Base-by-base conservation (phyloP, 2,797 vertebrate genomes). In the Lepus oiostolus region DNA sequence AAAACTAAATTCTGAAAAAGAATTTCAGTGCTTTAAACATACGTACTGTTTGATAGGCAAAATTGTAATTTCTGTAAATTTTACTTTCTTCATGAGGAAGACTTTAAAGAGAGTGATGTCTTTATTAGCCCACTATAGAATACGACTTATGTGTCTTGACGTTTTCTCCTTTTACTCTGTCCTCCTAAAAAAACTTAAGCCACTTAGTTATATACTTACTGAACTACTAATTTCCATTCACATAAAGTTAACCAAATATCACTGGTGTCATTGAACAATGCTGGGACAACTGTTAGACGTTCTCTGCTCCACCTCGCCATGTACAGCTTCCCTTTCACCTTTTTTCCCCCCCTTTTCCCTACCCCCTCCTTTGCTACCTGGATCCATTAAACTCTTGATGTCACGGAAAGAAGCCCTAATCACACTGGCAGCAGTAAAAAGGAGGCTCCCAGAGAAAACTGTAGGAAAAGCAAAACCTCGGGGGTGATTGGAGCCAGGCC, bases 51-150 rank as follows among this genome's bases (percentile, higher is more conserved):
- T 82, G 6, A 79, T 5, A 68, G 35, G 19, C 13, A 80, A 68
- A 80, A 72, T 30, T 84, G 38, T 75, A 68, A 80, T 85, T 85
- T 93, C 32, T 63, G 82, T 77, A 32, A 79, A 83, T 54, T 38
- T 72, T 42, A 74, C 38, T 77, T 90, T 81, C n/a, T 85, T 50
- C 9, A 21, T 24, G 38, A 28, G 42, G 10, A 9, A 70, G 13
- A 68, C 60, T 67, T 79, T 68, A 74, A 80, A n/a, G 63, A 70
- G 63, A n/a, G 6, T 63, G 14, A 22, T 75, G 4, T 52, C 6
- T 79, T 80, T 50, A 4, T 72, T 91, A 62, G n/a, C 4, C 14
- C 30, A 85, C 19, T 58, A 26, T 5, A 38, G n/a, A 52, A 52
- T 30, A 62, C 52, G 38, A 47, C 21, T 79, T 88, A 80, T 4